Evolutionary conservation across 2,113 vertebrate genomes (phyloP).

Genomic region (Echinops telfairi): DNA sequence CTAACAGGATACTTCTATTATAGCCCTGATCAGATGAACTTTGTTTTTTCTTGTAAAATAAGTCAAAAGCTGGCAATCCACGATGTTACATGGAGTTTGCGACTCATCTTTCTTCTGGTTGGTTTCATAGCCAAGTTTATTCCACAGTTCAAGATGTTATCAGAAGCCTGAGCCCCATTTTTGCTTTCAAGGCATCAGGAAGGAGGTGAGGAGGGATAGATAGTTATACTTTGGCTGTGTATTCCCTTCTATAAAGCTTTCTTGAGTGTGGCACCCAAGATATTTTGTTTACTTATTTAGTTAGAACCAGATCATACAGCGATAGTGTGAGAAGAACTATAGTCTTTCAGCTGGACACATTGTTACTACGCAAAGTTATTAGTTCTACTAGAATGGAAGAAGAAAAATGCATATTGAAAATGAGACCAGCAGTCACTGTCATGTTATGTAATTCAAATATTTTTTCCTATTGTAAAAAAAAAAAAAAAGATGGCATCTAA

Average conservation of each 20-base stretch:
- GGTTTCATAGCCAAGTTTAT: neutral
- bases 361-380: neutral
- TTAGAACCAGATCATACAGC: neutral
- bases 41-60: neutral
- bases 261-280: neutral
- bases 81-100: neutral
- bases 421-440: neutral
- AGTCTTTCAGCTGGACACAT: neutral
- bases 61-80: neutral
- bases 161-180: neutral
- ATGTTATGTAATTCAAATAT: constrained; percentile 1
- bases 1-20: no score
- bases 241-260: neutral
- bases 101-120: neutral
- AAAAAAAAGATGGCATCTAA: constrained; percentile 9
- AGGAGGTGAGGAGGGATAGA: neutral
- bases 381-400: neutral
- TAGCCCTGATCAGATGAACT: no score
- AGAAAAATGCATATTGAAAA: neutral
- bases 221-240: neutral
- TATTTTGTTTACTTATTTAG: neutral
- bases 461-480: constrained; percentile 4
- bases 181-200: neutral
- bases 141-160: neutral
- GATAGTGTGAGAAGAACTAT: neutral